Conservation (phyloP, 1,140 invertebrate species). For the Euura saliciscinereae region DNA sequence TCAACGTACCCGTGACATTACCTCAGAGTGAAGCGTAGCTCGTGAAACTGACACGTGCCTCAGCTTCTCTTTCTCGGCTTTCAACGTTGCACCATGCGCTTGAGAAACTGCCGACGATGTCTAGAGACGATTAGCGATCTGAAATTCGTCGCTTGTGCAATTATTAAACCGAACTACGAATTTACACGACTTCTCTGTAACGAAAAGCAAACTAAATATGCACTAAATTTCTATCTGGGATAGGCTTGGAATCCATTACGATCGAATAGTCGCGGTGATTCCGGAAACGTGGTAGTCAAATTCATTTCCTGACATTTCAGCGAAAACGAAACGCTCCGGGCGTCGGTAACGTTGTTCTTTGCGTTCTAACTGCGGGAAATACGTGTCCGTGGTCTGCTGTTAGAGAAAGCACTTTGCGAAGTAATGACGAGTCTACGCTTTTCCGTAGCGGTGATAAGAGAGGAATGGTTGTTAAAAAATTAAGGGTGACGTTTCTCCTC, state of each 20-base stretch:
- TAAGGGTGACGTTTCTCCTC: background rate
- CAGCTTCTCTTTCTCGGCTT: too few species aligned
- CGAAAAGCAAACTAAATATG: background rate
- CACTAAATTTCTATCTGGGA: background rate
- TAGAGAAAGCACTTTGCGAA: background rate
- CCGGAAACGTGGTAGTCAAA: background rate
- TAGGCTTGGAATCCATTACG: background rate
- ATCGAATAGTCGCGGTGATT: background rate
- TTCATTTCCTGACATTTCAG: background rate
- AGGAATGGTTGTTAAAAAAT: background rate
- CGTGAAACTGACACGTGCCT: too few species aligned
- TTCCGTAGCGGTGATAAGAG: background rate
- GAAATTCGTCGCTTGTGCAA: conserved; percentile 15
- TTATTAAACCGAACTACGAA: conserved; percentile 16
- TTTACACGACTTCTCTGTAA: too few species aligned
- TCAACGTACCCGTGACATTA: too few species aligned
- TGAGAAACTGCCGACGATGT: conserved; percentile 10
- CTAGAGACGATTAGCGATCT: conserved; percentile 21
- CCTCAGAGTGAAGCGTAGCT: too few species aligned
- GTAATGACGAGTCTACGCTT: background rate
- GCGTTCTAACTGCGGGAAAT: background rate
- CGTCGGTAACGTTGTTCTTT: too few species aligned
- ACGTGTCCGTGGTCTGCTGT: background rate
- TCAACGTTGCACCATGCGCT: too few species aligned
- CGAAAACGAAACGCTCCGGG: background rate